Conservation (phyloP, 2,113 vertebrate genomes). For the Aptenodytes patagonicus region DNA sequence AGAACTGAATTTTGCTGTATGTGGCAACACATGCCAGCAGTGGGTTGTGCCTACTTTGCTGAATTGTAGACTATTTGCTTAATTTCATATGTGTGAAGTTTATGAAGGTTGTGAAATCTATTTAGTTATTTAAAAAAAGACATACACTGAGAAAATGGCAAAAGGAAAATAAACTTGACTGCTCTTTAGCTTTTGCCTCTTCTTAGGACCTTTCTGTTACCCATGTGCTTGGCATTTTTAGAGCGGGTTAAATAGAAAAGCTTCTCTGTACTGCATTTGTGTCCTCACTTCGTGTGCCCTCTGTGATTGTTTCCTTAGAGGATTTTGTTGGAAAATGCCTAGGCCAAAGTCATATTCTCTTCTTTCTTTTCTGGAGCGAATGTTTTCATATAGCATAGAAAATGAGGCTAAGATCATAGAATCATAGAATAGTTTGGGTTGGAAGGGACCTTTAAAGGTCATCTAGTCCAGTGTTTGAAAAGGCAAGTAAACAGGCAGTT, state of each 20-base stretch:
- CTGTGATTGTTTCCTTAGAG: not conserved
- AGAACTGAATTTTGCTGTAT: not conserved
- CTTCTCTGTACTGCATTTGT: not conserved
- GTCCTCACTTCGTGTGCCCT: accelerated
- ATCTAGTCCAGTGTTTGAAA: not conserved
- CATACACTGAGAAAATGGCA: not conserved
- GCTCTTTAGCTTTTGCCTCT: not conserved
- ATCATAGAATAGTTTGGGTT: no score
- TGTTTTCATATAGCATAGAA: not conserved
- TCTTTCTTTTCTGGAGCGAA: not conserved
- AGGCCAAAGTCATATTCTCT: not conserved
- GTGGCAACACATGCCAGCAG: not conserved
- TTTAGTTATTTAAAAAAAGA: not conserved
- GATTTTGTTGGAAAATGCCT: not conserved
- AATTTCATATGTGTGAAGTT: not conserved
- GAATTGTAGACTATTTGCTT: not conserved
- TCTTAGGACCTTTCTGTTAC: not conserved
- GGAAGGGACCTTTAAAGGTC: no score
- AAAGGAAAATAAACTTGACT: not conserved
- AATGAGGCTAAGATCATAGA: not conserved
- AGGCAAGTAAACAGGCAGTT: not conserved
- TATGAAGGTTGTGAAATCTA: not conserved
- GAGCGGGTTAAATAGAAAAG: not conserved
- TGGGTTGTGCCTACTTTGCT: not conserved
- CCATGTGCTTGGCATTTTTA: not conserved